Conservation (phyloP, 2,888 invertebrate species). For the Eledone cirrhosa region DNA sequence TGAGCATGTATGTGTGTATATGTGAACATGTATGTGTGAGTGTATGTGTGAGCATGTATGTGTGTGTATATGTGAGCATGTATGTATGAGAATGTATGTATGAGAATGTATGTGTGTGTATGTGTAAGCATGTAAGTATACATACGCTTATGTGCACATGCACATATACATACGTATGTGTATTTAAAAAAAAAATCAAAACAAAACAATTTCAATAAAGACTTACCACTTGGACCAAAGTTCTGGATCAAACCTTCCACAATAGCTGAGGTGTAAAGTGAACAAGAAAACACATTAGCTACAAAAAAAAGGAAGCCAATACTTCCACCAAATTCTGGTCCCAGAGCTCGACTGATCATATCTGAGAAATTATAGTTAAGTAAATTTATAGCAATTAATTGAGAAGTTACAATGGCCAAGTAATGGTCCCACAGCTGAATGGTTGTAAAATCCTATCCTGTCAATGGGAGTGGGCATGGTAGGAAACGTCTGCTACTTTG, state of each 20-base stretch:
- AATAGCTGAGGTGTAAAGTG: slow-evolving; percentile 93
- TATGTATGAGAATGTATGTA: too few relatives aligned
- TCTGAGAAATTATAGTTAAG: slow-evolving; percentile 72
- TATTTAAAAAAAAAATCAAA: neutral
- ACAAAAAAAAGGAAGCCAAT: slow-evolving; percentile 98
- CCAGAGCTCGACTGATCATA: slow-evolving; percentile 98
- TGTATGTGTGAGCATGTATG: neutral
- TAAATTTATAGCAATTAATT: neutral
- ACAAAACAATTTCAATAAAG: neutral
- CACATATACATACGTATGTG: neutral
- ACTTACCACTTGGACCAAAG: slow-evolving; percentile 70
- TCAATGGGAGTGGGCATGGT: too few relatives aligned
- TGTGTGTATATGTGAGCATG: neutral
- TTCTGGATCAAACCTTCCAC: slow-evolving; percentile 84
- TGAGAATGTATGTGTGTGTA: too few relatives aligned
- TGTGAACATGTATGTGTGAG: neutral
- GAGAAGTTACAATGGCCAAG: neutral
- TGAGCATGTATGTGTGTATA: neutral
- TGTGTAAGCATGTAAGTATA: too few relatives aligned
- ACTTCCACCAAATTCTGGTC: slow-evolving; percentile 98
- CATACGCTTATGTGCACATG: too few relatives aligned
- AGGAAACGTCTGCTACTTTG: too few relatives aligned
- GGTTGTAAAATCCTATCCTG: neutral
- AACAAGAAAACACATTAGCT: slow-evolving; percentile 97
- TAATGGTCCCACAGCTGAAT: neutral